Base-by-base conservation (phyloP, 1,140 invertebrate species). In the Diorhabda elongata region DNA sequence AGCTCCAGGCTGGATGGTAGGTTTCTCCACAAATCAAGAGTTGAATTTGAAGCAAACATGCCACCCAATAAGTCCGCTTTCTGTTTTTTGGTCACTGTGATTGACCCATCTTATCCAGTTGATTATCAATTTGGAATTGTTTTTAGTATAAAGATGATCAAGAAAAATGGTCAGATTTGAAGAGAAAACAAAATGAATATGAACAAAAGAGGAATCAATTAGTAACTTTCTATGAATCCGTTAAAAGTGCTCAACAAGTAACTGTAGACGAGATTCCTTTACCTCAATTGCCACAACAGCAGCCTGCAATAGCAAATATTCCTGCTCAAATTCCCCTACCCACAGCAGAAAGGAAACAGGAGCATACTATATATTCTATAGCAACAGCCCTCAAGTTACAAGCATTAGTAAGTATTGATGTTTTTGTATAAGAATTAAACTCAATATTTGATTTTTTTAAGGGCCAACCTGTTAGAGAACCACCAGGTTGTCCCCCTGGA, bases 241-340 rank as follows among this genome's bases (percentile, higher is more conserved):
- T 98, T 0, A 89, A 91, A 77, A 93, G 94, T 85, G 96, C 97
- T 5, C 95, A 98, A 80, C 92, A 94, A 79, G 96, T 98, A 2
- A 91, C 93, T 83, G 87, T 98, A n/a, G 95, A 98, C 84, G 95
- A 98, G 81, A 98, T 99, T 83, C 96, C 96, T 5, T 82, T 98
- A 68, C 96, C 96, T 44, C 86, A 90, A 44, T 58, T 81, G 7
- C 79, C 79, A 59, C 83, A 77, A 71, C 83, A 81, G 71, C 75
- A 79, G 41, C 66, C 74, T 44, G 73, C 69, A 73, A 26, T 61
- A 60, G 45, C 69, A n/a, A 86, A 85, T 73, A 75, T 88, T 41
- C 86, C 91, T 41, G 88, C 89, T 5, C 89, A 91, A 82, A 93
- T 94, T 74, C 93, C 92, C 42, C 79, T 94, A 65, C 93, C 93